Evolutionary conservation across 2,797 vertebrate species (phyloP).

Genomic region (Spinus pinus): DNA sequence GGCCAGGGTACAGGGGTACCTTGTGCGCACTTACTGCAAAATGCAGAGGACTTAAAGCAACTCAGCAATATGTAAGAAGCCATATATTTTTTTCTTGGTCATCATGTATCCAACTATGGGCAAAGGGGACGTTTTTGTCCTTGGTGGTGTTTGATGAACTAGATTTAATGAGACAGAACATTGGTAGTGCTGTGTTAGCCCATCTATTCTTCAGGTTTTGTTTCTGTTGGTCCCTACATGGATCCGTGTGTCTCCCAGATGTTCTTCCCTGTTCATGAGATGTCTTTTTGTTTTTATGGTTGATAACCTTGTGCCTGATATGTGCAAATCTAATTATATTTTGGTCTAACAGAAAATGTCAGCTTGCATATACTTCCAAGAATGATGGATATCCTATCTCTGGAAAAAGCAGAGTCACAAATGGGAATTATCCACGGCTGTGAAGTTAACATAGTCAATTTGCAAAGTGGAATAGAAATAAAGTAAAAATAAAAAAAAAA

Average conservation of each 20-base stretch:
- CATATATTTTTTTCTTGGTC: background rate
- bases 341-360: constrained; percentile 23
- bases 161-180: constrained; percentile 12
- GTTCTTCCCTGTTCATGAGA: background rate
- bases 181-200: background rate
- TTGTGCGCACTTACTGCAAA: background rate
- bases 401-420: background rate
- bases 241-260: background rate
- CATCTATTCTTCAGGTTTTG: constrained; percentile 15
- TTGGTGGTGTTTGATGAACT: constrained; percentile 2
- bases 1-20: background rate
- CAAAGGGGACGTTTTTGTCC: background rate
- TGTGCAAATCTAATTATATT: constrained; percentile 37
- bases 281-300: background rate
- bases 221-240: background rate
- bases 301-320: background rate
- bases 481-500: background rate
- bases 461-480: background rate
- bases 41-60: background rate
- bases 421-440: background rate
- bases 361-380: background rate
- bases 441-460: background rate
- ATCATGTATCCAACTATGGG: background rate
- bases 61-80: background rate
- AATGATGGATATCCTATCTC: background rate